Evolutionary conservation across 2,797 vertebrate species (phyloP), one percentile per base, ranked within the genome.

Genomic region (Myotis pilosus): DNA sequence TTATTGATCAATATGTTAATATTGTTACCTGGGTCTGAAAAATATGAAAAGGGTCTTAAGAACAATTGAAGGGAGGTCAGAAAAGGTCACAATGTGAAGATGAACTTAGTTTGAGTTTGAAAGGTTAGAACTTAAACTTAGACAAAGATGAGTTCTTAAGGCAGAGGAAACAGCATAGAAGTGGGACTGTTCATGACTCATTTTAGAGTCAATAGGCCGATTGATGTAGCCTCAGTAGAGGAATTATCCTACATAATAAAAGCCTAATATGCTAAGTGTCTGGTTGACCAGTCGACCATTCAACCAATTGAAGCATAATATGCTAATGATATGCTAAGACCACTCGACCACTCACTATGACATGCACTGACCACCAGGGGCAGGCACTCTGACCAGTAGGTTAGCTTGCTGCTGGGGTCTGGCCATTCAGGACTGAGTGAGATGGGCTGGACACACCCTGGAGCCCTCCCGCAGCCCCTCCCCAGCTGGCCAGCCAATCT

Each of bases 1-100:
- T 88, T 76, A 75, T 38, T 94, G 41, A 64, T 10, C 20, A 62
- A 92, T 69, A 60, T 92, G 36, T 78, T 53, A 84, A 83, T 76
- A 71, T 51, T 33, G 16, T 38, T 64, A 79, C 4, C 13, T 75
- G 7, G 8, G 16, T 68, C 12, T 81, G 57, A 75, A 60, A 81
- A 93, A 47, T 38, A 78, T 20, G 38, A 49, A 76, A 78, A 41
- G 2, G 0, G 1, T 72, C 41, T 84, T 72, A 69, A 80, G 25
- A 85, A 10, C n/a, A 91, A 87, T 55, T 41, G 25, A 53, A 80
- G 41, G 19, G 44, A 89, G 25, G 13, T 75, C 33, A 87, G 44
- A 72, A 75, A 47, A 83, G 6, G 23, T 44, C 13, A 38, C 15
- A 85, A 30, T 57, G 47, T 15, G 28, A 93, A 82, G 7, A 7